Evolutionary conservation across 1,140 invertebrate species (phyloP), one percentile per base, ranked within the genome.

Genomic region (Sweltsa coloradensis): DNA sequence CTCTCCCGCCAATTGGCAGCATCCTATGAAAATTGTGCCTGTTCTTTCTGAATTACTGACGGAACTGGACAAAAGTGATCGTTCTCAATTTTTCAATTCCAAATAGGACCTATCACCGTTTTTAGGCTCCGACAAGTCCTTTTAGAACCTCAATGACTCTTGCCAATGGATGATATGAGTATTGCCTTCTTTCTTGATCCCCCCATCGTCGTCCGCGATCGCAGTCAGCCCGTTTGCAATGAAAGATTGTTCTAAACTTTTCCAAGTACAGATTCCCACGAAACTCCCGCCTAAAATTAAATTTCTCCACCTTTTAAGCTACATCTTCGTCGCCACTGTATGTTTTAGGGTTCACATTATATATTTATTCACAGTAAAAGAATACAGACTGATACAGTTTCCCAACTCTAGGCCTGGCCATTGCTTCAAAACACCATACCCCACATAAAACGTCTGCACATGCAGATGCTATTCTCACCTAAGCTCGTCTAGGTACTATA

Each of bases 241-340:
- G 23, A 37, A 37, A 19, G 5, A 5, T 11, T 5, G 36, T n/a
- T 37, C 36, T 5, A n/a, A 37, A 22, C 23, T 22, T 37, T n/a
- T 37, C 36, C 36, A 37, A 5, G 11, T 37, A 37, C 23, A n/a
- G n/a, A 37, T 11, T 37, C 36, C 36, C 36, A 37, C n/a, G 36
- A 37, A 11, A 19, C 36, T n/a, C n/a, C 29, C n/a, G n/a, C n/a
- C n/a, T n/a, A n/a, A n/a, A n/a, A n/a, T n/a, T n/a, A n/a, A n/a
- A n/a, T n/a, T n/a, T n/a, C n/a, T n/a, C n/a, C n/a, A n/a, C n/a
- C n/a, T n/a, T n/a, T n/a, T n/a, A n/a, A n/a, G n/a, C n/a, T n/a
- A n/a, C n/a, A n/a, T n/a, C n/a, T n/a, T n/a, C n/a, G n/a, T n/a
- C n/a, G n/a, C n/a, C n/a, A n/a, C n/a, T n/a, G n/a, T n/a, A n/a